Base-by-base conservation (phyloP, 2,888 invertebrate genomes). In the Dolichomitus sp. region DNA sequence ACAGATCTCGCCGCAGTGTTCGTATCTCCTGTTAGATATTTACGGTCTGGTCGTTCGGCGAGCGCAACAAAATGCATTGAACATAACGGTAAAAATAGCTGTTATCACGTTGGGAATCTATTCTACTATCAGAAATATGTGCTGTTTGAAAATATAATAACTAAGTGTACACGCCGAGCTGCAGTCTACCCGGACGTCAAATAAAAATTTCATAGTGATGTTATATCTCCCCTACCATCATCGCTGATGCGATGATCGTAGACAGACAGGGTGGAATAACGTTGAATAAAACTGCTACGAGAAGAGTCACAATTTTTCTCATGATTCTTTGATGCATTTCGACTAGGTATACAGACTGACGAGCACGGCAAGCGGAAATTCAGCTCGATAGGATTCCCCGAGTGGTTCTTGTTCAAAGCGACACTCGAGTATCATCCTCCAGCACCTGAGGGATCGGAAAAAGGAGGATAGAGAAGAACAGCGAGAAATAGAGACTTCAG, bases 131-230 rank as follows among this genome's bases (percentile, higher is more conserved):
- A 0, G 30, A 2, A 12, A 23, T 54, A 7, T 30, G 27, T 19
- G 17, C 54, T 4, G 17, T 17, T 4, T 27, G 19, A 63, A 40
- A 74, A 37, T 17, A 52, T 50, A 61, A 50, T 48, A 37, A 2
- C 45, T 73, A 12, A 48, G 17, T 61, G 40, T 48, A 50, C 12
- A 40, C 45, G 45, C 23, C 7, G 19, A 14, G 48, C 17, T 2
- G 40, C 52, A 23, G 52, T 74, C 27, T 40, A 14, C n/a, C 50
- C 40, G 23, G 45, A 63, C 5, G 30, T 17, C 17, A n/a, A 50
- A 30, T 63, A 63, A 74, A 63, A 73, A 65, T 52, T 50, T 52
- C 27, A 52, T 74, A 63, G 30, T 14, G n/a, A 30, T 50, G n/a
- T 40, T 50, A 23, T 19, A 27, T 63, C 40, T 37, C 23, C 17